phyloP scores from a whole-genome alignment of 2,113 vertebrate species.

The Pandion haliaetus region DNA sequence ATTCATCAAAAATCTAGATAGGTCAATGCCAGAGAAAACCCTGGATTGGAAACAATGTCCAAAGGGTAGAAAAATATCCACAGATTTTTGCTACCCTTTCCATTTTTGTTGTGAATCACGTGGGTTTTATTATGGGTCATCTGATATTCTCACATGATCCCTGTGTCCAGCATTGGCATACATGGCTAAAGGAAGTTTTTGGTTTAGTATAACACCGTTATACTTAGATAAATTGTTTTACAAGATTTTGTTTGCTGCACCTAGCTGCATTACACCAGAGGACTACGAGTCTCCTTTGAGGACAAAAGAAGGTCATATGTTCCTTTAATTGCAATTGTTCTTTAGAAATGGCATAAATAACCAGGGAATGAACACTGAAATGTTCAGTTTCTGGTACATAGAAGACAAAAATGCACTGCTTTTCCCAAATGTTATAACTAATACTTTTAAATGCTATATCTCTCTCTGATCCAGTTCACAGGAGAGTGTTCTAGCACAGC shows the following conservation, averaged over 20 bases:
- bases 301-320: background rate
- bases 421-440: background rate
- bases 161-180: background rate
- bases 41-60: background rate
- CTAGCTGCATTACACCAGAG: background rate
- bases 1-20: background rate
- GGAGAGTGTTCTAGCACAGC: background rate
- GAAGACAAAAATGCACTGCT: background rate
- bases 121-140: background rate
- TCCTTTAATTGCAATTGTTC: conserved; percentile 14
- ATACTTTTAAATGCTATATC: background rate
- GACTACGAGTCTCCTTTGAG: background rate
- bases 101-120: background rate
- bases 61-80: background rate
- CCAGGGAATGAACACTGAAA: background rate
- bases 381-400: background rate
- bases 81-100: background rate
- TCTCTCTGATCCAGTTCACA: background rate
- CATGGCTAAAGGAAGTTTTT: background rate
- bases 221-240: background rate
- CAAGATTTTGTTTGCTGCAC: background rate
- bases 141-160: background rate
- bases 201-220: background rate
- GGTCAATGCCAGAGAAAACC: background rate
- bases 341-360: background rate